Conservation (phyloP, 2,888 invertebrate genomes). For the Ligdia adustata region DNA sequence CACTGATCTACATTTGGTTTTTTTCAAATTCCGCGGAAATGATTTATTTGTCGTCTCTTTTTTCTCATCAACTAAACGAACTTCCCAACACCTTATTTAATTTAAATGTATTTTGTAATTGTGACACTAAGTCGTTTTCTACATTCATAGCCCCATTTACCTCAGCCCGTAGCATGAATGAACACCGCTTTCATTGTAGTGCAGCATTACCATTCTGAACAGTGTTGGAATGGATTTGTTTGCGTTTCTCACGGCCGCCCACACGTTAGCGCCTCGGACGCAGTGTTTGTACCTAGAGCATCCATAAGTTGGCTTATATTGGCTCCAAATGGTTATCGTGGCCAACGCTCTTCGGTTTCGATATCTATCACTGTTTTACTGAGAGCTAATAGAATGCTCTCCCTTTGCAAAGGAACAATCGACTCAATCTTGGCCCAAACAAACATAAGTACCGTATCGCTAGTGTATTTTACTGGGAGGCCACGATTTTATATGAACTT, state of each 20-base stretch:
- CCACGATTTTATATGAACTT: conserved; percentile 25
- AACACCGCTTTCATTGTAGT: conserved; percentile 30
- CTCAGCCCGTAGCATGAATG: conserved; percentile 36
- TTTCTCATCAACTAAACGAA: no score
- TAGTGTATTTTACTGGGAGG: conserved; percentile 6
- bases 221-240: conserved; percentile 47
- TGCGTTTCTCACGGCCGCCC: conserved; percentile 72
- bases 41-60: no score
- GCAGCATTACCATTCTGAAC: conserved; percentile 20
- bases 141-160: conserved; percentile 5
- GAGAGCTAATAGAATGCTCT: not conserved
- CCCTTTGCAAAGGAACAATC: no score
- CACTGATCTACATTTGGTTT: no score
- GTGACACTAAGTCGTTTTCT: no score
- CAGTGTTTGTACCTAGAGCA: not conserved
- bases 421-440: no score
- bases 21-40: no score
- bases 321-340: no score
- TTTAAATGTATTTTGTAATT: no score
- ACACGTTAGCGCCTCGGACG: conserved; percentile 63
- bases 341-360: not conserved
- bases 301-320: not conserved
- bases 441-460: not conserved
- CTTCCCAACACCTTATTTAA: no score
- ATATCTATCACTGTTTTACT: not conserved